Evolutionary conservation across 2,113 vertebrate genomes (phyloP).

Genomic region (Gracilinanus agilis): DNA sequence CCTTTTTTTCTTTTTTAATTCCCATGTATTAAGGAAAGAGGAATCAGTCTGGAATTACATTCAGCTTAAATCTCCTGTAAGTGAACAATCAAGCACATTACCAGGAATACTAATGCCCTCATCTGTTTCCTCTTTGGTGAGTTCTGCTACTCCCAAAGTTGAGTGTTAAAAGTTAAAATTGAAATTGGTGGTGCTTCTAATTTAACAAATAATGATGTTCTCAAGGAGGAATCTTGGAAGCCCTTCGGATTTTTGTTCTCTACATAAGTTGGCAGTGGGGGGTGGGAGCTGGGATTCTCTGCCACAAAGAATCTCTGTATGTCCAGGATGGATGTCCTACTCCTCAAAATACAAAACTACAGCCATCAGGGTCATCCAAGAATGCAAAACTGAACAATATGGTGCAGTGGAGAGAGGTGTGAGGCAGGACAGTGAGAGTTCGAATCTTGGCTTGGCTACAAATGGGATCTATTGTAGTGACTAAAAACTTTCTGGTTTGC

Average conservation of each 20-base stretch:
- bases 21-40: constrained; percentile 65
- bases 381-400: neutral
- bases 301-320: neutral
- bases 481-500: too few relatives aligned
- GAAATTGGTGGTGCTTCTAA: constrained; percentile 43
- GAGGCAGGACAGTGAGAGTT: neutral
- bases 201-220: constrained; percentile 37
- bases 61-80: constrained; percentile 70
- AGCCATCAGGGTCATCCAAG: neutral
- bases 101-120: constrained; percentile 46
- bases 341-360: constrained; percentile 20
- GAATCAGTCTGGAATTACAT: constrained; percentile 71
- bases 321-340: neutral
- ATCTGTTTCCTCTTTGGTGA: constrained; percentile 37
- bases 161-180: constrained; percentile 27
- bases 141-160: neutral
- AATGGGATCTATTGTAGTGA: neutral
- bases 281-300: neutral
- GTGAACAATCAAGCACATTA: constrained; percentile 53
- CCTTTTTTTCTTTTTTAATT: constrained; percentile 60
- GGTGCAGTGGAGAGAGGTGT: neutral
- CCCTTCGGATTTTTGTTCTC: constrained; percentile 4
- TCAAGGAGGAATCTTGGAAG: constrained; percentile 30
- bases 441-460: neutral
- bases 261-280: neutral